phyloP scores from a whole-genome alignment of 2,113 vertebrate species.

The Chlamydotis undulata region DNA sequence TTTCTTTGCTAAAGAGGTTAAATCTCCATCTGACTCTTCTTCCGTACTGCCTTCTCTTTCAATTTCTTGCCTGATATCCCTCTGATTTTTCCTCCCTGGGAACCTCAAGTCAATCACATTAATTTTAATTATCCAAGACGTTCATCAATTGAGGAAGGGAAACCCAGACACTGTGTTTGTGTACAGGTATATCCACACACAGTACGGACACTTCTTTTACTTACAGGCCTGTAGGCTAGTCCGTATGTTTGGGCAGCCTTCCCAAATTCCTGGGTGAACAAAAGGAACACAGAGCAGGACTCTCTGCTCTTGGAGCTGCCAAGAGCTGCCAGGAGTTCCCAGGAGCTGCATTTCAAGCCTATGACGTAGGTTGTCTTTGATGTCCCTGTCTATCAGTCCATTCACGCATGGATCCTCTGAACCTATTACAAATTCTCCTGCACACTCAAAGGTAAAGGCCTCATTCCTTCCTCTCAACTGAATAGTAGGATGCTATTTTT shows the following conservation, averaged over 20 bases:
- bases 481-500: not conserved
- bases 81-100: not conserved
- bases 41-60: not conserved
- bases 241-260: not conserved
- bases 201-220: not conserved
- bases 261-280: not conserved
- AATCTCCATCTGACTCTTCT: not conserved
- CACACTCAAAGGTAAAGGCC: not conserved
- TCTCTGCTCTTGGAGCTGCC: not conserved
- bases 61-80: not conserved
- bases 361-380: not conserved
- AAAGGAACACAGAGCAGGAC: not conserved
- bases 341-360: not conserved
- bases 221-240: not conserved
- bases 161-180: not conserved
- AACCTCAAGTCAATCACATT: not conserved
- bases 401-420: not conserved
- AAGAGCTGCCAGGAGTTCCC: not conserved
- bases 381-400: not conserved
- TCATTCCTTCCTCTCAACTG: not conserved
- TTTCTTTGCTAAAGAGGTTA: not conserved
- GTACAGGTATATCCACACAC: not conserved
- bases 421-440: not conserved
- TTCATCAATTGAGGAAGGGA: not conserved
- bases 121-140: not conserved